These are phyloP conservation scores for Dryoscopus gambensis DNA, from an alignment of 2,113 vertebrate species.

Conservation along the genomic window DNA sequence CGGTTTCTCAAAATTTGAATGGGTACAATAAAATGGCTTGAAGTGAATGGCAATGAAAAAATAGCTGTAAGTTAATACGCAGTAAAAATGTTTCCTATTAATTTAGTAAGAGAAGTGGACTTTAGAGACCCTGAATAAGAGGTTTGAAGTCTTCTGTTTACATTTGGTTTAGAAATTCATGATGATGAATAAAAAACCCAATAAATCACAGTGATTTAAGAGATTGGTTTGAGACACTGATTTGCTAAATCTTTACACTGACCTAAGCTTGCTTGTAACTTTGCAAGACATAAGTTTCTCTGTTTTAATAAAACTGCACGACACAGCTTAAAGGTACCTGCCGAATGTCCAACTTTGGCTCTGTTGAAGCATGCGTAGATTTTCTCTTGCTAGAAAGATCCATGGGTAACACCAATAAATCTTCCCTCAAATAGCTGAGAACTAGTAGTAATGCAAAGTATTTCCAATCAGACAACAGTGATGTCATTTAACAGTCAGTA, in stretches of 20 bases:
- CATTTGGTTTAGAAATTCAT: conserved; percentile 1
- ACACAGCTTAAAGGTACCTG: background rate
- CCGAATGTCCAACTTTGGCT: background rate
- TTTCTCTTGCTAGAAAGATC: background rate
- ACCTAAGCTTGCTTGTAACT: background rate
- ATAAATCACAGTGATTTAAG: background rate
- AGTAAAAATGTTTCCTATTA: conserved; percentile 27
- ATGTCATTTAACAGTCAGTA: background rate
- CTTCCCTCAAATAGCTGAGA: background rate
- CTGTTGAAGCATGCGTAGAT: background rate
- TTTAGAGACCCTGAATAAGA: background rate
- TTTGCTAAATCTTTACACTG: conserved; percentile 5
- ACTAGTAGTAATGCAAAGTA: background rate
- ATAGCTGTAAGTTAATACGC: conserved; percentile 61
- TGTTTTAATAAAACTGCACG: background rate
- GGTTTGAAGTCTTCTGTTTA: background rate
- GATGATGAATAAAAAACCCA: background rate
- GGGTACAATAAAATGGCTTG: background rate
- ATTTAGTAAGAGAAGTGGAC: background rate
- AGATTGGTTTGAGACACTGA: background rate
- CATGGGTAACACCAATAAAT: background rate
- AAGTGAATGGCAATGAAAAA: conserved; percentile 62
- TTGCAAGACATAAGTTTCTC: background rate
- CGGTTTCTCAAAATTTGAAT: conserved; percentile 18
- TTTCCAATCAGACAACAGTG: background rate